Base-by-base conservation (phyloP, 2,113 vertebrate genomes). In the Ornithorhynchus anatinus region DNA sequence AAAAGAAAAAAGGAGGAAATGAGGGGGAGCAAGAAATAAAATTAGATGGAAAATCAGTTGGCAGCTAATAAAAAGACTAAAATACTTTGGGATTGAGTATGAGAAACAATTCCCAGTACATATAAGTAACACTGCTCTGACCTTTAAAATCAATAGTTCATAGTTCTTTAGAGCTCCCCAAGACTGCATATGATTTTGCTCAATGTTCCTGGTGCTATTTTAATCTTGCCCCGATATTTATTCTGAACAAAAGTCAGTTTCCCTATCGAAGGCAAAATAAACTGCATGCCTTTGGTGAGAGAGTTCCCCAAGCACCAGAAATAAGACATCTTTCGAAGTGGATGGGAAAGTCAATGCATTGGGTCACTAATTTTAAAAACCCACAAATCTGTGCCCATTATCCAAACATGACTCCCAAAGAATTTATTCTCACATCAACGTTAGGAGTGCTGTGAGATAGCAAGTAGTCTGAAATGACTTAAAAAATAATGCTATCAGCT, bases 31-130 rank as follows among this genome's bases (percentile, higher is more conserved):
- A 47, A 38, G 19, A 25, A 13, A 8, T 44, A 39, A 19, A 29
- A 62, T 72, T 22, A 42, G 14, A 1, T 25, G 7, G 13, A 77
- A 22, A n/a, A n/a, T n/a, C n/a, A 63, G 57, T 6, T 61, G 20
- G 73, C 44, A 59, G 20, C 44, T 37, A 44, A n/a, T 23, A 51
- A 69, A 61, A 25, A 45, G 4, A 11, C 44, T 58, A 69, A 70
- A 81, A 75, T 35, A 44, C 31, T 62, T 58, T 59, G 74, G 50
- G 72, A 65, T 59, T 74, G 35, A 37, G 36, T 20, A 72, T 37
- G 25, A 69, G 75, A 81, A 76, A 61, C 11, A 36, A 64, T 35
- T 69, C 31, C n/a, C 25, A 62, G 15, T 22, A 23, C 4, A 32
- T n/a, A 69, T 59, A 13, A 75, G 20, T 42, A 33, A 22, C 65